These are phyloP conservation scores for Nerophis lumbriciformis DNA, from an alignment of 2,113 vertebrate genomes.

Conservation along the genomic window DNA sequence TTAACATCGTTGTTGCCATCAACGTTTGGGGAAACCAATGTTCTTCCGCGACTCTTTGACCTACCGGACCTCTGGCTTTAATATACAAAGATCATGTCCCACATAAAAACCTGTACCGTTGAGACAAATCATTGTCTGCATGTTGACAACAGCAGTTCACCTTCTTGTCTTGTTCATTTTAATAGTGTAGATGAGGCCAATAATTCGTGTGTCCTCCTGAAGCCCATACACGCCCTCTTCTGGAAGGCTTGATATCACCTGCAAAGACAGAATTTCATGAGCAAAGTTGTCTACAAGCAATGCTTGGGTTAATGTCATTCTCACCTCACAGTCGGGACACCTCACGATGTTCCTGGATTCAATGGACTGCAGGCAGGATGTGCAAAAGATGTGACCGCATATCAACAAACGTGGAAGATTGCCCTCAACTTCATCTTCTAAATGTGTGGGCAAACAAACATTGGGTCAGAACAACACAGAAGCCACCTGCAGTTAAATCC, in stretches of 20 bases:
- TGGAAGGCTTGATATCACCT: slow-evolving; percentile 56
- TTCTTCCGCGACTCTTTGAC: neutral
- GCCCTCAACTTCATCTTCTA: slow-evolving; percentile 48
- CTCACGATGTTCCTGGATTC: slow-evolving; percentile 29
- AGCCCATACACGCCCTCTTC: slow-evolving; percentile 55
- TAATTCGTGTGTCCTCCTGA: slow-evolving; percentile 64
- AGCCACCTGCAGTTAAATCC: neutral
- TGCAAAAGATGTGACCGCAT: slow-evolving; percentile 68
- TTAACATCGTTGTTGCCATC: neutral
- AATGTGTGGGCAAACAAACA: slow-evolving; percentile 21
- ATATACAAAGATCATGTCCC: neutral
- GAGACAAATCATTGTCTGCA: too few species aligned
- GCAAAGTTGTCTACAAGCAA: neutral
- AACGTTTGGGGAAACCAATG: neutral
- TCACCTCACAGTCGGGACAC: slow-evolving; percentile 69
- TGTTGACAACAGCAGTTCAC: slow-evolving; percentile 20
- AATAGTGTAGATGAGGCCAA: slow-evolving; percentile 67
- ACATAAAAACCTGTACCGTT: neutral
- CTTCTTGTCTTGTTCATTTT: slow-evolving; percentile 61
- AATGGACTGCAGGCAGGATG: slow-evolving; percentile 53
- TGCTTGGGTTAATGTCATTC: neutral
- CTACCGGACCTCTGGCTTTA: neutral
- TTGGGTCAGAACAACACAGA: neutral
- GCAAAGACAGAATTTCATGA: neutral
- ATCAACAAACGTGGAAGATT: slow-evolving; percentile 59